Evolutionary conservation across 2,797 vertebrate genomes (phyloP).

Genomic region (Sebastes iracundus): DNA sequence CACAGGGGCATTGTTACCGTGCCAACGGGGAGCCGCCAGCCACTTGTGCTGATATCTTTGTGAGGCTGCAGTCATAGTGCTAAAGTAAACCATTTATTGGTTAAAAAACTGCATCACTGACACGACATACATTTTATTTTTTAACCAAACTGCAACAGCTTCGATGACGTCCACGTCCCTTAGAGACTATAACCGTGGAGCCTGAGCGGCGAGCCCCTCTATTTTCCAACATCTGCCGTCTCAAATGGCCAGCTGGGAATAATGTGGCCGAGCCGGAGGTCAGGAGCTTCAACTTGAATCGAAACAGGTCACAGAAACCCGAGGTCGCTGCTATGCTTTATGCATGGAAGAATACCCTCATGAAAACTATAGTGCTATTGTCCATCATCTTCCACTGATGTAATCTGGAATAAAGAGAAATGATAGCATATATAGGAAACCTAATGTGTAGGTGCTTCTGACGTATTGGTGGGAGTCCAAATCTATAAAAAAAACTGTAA

Average conservation of each 20-base stretch:
- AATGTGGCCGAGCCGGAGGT: constrained; percentile 32
- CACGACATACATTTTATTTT: not conserved
- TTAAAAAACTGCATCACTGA: not conserved
- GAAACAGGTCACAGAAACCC: constrained; percentile 35
- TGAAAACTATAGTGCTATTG: constrained; percentile 18
- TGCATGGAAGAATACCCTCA: constrained; percentile 10
- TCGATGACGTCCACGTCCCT: constrained; percentile 33
- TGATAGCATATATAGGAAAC: not conserved
- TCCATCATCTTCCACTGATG: constrained; percentile 9
- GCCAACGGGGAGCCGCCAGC: constrained; percentile 37
- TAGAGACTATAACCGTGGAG: constrained; percentile 25
- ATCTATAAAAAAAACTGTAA: not conserved
- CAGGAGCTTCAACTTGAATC: constrained; percentile 44
- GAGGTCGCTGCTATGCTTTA: constrained; percentile 29
- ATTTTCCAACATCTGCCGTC: constrained; percentile 62
- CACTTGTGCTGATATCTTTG: constrained; percentile 46
- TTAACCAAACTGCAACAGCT: constrained; percentile 13
- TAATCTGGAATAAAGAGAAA: not conserved
- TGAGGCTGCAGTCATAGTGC: constrained; percentile 9
- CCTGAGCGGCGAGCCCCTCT: constrained; percentile 2
- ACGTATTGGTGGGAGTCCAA: not conserved
- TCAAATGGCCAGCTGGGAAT: constrained; percentile 55
- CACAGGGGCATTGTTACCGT: constrained; percentile 53
- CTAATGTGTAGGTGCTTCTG: not conserved
- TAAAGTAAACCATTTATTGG: not conserved